Conservation (phyloP, 2,113 vertebrate genomes). For the Talpa occidentalis region DNA sequence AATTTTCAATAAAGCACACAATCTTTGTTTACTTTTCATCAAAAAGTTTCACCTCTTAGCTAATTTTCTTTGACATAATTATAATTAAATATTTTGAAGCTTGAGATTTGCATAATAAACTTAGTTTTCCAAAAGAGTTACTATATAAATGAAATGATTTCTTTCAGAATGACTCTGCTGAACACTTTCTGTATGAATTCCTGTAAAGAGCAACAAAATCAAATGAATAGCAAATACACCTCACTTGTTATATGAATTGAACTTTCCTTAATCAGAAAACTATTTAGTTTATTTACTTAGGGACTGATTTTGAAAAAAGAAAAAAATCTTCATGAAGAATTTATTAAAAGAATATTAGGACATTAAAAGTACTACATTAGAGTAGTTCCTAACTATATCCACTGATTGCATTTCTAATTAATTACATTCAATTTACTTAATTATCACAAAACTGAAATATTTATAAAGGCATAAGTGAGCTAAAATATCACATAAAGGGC, state of each 20-base stretch:
- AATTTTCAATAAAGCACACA: background rate
- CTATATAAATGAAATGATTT: slow-evolving; percentile 18
- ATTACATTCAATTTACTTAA: slow-evolving; percentile 85
- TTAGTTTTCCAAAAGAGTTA: background rate
- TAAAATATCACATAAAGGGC: slow-evolving; percentile 85
- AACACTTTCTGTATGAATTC: background rate
- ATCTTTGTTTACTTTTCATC: background rate
- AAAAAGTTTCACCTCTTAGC: background rate
- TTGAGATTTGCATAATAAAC: background rate
- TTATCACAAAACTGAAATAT: slow-evolving; percentile 86
- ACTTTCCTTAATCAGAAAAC: background rate
- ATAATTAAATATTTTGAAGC: background rate
- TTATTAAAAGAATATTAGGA: slow-evolving; percentile 65
- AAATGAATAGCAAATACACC: background rate
- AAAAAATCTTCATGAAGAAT: slow-evolving; percentile 22
- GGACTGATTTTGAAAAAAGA: background rate
- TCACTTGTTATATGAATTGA: background rate
- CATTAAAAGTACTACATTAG: slow-evolving; percentile 70
- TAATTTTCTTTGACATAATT: slow-evolving; percentile 24
- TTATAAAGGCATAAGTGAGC: slow-evolving; percentile 83
- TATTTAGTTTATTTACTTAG: background rate
- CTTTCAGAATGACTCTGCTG: background rate
- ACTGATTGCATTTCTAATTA: slow-evolving; percentile 84
- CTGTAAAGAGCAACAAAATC: background rate
- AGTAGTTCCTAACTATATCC: slow-evolving; percentile 75